Conservation (phyloP, 2,888 invertebrate genomes). For the Tetramorium bicarinatum region DNA sequence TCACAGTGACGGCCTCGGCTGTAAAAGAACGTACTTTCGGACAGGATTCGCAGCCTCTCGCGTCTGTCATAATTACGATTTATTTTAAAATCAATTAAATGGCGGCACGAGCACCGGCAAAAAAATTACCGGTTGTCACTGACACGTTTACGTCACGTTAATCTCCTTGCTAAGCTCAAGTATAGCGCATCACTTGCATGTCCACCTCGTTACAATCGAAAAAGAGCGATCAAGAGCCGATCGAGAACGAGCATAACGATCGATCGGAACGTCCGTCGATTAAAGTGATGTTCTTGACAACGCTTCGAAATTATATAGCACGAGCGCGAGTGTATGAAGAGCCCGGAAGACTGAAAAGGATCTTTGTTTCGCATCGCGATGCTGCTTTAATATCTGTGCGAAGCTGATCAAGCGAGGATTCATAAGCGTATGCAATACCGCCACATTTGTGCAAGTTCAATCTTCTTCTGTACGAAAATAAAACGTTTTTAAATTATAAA, state of each 20-base stretch:
- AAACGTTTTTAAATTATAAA: background rate
- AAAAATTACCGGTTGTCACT: slow-evolving; percentile 57
- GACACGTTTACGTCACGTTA: slow-evolving; percentile 43
- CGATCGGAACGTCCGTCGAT: slow-evolving; percentile 48
- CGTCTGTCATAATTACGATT: slow-evolving; percentile 49
- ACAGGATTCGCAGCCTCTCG: background rate
- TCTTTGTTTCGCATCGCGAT: slow-evolving; percentile 51
- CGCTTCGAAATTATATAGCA: slow-evolving; percentile 48
- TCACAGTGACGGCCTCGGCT: background rate
- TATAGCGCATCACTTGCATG: slow-evolving; percentile 5
- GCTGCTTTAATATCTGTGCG: slow-evolving; percentile 8
- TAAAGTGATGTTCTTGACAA: slow-evolving; percentile 42
- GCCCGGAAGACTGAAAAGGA: slow-evolving; percentile 13
- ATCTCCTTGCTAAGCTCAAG: background rate
- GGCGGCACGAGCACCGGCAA: background rate
- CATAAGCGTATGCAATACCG: background rate
- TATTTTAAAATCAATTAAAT: slow-evolving; percentile 56
- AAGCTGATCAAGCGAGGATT: slow-evolving; percentile 1
- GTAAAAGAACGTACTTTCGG: slow-evolving; percentile 23
- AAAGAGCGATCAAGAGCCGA: slow-evolving; percentile 46
- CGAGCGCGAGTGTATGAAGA: slow-evolving; percentile 13
- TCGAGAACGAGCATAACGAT: slow-evolving; percentile 39
- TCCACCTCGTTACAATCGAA: slow-evolving; percentile 34
- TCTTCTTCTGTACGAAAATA: background rate
- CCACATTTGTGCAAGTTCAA: background rate